Evolutionary conservation across 2,797 vertebrate genomes (phyloP).

Genomic region (Periophthalmus magnuspinnatus): DNA sequence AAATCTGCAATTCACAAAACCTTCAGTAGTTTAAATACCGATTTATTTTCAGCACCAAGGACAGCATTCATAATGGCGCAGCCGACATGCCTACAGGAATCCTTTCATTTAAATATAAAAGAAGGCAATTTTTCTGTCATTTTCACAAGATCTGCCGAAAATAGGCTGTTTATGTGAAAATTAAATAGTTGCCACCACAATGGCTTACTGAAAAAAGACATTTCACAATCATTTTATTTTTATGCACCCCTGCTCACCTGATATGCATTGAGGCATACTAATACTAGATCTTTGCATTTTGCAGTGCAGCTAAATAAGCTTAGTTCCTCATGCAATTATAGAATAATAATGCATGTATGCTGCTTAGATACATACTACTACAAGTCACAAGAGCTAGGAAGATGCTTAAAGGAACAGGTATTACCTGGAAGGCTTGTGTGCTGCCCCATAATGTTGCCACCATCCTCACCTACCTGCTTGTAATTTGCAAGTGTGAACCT

Average conservation of each 20-base stretch:
- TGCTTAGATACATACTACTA: background rate
- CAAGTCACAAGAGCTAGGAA: background rate
- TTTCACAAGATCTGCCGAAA: background rate
- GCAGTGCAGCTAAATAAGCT: too few species aligned
- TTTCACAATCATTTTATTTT: too few species aligned
- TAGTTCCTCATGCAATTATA: too few species aligned
- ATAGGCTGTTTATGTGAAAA: too few species aligned
- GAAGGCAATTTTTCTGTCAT: background rate
- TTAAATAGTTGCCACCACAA: too few species aligned
- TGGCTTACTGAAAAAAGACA: too few species aligned
- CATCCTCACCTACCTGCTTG: background rate
- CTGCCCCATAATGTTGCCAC: too few species aligned
- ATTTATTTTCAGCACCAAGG: conserved; percentile 6
- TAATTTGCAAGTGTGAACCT: background rate
- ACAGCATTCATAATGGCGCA: background rate
- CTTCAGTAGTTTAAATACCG: background rate
- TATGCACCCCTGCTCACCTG: too few species aligned
- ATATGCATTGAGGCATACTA: too few species aligned
- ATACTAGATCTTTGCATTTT: too few species aligned
- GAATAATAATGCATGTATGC: too few species aligned
- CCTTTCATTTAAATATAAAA: background rate
- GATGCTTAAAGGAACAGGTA: background rate
- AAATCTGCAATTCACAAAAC: background rate
- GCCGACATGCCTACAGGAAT: background rate
- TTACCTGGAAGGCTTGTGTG: too few species aligned